These are phyloP conservation scores for Timema cristinae DNA, from an alignment of 2,888 invertebrate genomes.

Conservation along the genomic window DNA sequence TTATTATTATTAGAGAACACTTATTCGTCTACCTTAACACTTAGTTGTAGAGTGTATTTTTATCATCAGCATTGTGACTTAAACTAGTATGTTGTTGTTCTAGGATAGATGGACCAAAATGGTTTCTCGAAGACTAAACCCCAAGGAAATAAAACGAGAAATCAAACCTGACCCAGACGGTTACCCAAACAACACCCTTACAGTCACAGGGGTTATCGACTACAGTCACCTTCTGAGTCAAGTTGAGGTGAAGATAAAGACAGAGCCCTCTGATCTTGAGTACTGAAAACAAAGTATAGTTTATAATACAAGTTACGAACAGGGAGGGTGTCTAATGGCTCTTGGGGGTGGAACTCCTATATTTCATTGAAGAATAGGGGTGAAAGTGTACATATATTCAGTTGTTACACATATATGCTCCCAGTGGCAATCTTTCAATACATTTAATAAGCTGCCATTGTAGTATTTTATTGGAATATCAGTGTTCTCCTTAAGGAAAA, in stretches of 20 bases:
- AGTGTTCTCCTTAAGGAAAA: too few species aligned
- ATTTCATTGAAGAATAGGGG: too few species aligned
- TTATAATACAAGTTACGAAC: too few species aligned
- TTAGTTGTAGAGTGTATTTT: neutral
- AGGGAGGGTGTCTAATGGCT: too few species aligned
- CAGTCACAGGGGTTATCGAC: conserved; percentile 25
- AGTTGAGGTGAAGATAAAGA: conserved; percentile 41
- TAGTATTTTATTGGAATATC: too few species aligned
- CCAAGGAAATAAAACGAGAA: conserved; percentile 28
- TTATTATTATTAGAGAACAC: neutral
- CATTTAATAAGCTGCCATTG: too few species aligned
- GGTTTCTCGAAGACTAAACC: conserved; percentile 30
- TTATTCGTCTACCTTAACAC: neutral
- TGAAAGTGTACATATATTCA: too few species aligned
- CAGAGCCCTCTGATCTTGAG: conserved; percentile 34
- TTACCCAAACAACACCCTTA: conserved; percentile 18
- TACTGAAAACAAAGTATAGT: too few species aligned
- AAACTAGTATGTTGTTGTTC: neutral
- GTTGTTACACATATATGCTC: too few species aligned
- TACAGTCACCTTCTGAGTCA: conserved; percentile 37
- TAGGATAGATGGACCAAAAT: conserved; percentile 36
- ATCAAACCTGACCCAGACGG: conserved; percentile 28
- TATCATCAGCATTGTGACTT: neutral
- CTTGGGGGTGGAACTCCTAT: too few species aligned
- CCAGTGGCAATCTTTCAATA: too few species aligned